Conservation (phyloP, 2,797 vertebrate species). For the Nyctalus aviator region DNA sequence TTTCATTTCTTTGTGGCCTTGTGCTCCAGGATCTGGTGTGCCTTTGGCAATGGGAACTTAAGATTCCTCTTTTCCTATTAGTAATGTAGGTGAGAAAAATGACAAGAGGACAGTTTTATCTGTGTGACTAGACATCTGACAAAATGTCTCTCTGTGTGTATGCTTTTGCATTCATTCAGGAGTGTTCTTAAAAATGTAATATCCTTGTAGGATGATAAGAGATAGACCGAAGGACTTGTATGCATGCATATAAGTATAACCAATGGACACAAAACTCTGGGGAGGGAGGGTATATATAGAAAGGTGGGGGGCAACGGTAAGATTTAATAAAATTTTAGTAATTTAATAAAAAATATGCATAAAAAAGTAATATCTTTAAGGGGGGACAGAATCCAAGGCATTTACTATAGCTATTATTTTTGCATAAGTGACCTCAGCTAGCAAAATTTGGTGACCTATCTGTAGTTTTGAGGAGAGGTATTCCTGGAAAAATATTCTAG, state of each 20-base stretch:
- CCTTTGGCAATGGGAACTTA: neutral
- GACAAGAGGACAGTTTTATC: constrained; percentile 29
- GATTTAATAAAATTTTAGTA: too few relatives aligned
- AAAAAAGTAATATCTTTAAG: neutral
- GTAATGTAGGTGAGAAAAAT: neutral
- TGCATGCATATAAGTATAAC: too few relatives aligned
- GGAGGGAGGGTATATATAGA: too few relatives aligned
- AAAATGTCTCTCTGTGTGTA: neutral
- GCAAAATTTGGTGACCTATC: constrained; percentile 7
- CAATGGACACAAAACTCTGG: too few relatives aligned
- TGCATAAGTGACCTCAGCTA: neutral
- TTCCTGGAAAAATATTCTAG: constrained; percentile 47
- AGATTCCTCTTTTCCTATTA: neutral
- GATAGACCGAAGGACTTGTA: too few relatives aligned
- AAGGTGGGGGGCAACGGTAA: neutral
- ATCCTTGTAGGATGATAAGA: too few relatives aligned
- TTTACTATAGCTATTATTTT: neutral
- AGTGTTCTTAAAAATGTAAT: neutral
- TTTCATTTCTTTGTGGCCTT: constrained; percentile 15
- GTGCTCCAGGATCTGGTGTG: neutral
- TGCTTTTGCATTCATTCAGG: neutral
- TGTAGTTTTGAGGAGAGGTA: constrained; percentile 45
- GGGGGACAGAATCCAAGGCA: neutral
- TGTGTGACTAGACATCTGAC: constrained; percentile 1
- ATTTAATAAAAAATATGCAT: neutral